These are phyloP conservation scores for Melierax canorus DNA, from an alignment of 2,113 vertebrate species.

Conservation along the genomic window DNA sequence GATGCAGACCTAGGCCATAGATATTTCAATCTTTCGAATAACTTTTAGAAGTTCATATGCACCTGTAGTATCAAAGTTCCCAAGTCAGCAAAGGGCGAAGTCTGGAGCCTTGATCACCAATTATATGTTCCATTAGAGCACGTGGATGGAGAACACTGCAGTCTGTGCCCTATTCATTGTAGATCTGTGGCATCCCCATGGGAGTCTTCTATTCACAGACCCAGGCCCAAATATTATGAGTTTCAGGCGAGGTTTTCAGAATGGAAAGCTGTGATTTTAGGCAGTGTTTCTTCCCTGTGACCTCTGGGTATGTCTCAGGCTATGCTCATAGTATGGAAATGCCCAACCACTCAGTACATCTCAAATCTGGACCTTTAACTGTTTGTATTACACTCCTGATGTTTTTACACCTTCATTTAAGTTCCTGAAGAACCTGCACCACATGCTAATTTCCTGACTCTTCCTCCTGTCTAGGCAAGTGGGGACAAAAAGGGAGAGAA, in stretches of 20 bases:
- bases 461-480: not conserved
- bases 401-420: not conserved
- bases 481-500: not conserved
- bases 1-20: not conserved
- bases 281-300: not conserved
- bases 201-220: not conserved
- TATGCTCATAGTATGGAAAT: not conserved
- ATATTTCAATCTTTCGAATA: not conserved
- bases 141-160: not conserved
- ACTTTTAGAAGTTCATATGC: not conserved
- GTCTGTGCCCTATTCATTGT: not conserved
- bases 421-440: not conserved
- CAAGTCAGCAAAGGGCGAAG: not conserved
- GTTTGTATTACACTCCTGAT: not conserved
- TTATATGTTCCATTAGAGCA: not conserved
- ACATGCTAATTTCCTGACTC: not conserved
- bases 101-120: fast-evolving
- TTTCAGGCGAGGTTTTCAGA: not conserved
- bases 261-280: not conserved
- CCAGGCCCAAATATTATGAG: not conserved
- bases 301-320: not conserved
- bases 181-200: not conserved
- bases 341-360: not conserved
- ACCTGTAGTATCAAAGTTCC: not conserved
- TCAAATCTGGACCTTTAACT: not conserved